Conservation (phyloP, 2,113 vertebrate species). For the Mesitornis unicolor region DNA sequence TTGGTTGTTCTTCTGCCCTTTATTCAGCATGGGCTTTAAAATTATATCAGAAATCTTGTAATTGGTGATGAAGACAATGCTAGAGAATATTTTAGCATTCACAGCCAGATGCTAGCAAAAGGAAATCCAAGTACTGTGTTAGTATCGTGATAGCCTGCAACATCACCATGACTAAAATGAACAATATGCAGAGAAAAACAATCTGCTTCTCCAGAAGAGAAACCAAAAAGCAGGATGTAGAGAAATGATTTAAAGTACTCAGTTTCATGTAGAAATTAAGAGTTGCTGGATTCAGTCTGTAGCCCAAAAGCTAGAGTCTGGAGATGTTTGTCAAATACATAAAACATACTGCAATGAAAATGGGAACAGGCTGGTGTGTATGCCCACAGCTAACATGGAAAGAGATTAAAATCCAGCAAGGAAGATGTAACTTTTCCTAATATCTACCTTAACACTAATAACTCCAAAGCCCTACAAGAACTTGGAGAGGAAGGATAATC, state of each 20-base stretch:
- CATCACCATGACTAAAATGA: background rate
- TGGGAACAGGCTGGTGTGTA: background rate
- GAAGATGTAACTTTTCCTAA: background rate
- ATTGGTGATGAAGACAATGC: background rate
- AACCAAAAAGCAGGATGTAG: background rate
- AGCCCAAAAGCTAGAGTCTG: background rate
- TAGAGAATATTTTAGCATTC: background rate
- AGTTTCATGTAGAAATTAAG: background rate
- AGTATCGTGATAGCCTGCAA: background rate
- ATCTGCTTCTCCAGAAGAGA: background rate
- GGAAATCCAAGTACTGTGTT: background rate
- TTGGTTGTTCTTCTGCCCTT: background rate
- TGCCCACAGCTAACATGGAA: background rate
- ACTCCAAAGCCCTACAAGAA: background rate
- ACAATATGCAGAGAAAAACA: background rate
- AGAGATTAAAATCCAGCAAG: background rate
- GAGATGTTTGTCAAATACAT: background rate
- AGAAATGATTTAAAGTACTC: background rate
- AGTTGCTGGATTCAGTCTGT: background rate
- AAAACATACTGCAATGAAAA: background rate
- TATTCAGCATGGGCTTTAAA: background rate
- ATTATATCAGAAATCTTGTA: background rate
- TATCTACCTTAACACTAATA: background rate
- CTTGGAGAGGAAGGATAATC: background rate
- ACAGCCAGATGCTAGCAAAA: background rate